Conservation (phyloP, 2,888 invertebrate species). For the Homarus gammarus region DNA sequence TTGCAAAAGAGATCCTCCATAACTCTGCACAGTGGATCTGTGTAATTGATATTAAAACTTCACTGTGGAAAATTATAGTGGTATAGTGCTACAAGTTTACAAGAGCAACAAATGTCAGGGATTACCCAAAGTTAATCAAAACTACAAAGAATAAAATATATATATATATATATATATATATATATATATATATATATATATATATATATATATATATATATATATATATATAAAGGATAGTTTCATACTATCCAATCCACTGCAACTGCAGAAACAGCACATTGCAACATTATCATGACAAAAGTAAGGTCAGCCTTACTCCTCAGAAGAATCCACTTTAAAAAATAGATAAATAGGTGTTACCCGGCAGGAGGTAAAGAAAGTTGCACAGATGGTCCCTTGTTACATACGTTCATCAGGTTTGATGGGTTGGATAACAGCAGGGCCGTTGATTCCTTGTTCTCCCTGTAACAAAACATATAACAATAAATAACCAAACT, state of each 20-base stretch:
- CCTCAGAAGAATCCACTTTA: slow-evolving; percentile 31
- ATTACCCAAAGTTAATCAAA: slow-evolving; percentile 14
- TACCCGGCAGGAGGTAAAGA: slow-evolving; percentile 60
- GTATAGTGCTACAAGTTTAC: slow-evolving; percentile 32
- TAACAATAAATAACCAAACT: no score
- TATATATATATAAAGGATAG: background rate
- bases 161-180: background rate
- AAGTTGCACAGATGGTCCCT: slow-evolving; percentile 59
- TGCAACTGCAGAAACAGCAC: background rate
- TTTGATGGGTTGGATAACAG: slow-evolving; percentile 74
- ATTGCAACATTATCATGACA: background rate
- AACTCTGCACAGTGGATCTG: slow-evolving; percentile 25
- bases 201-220: background rate
- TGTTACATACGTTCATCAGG: slow-evolving; percentile 75
- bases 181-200: background rate
- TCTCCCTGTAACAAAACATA: slow-evolving; percentile 65
- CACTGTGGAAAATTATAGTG: slow-evolving; percentile 43
- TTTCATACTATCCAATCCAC: slow-evolving; percentile 48
- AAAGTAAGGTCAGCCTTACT: background rate
- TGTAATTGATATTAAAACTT: background rate
- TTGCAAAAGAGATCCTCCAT: slow-evolving; percentile 15
- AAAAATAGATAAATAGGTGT: slow-evolving; percentile 64
- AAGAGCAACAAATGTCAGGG: slow-evolving; percentile 19
- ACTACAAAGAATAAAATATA: background rate
- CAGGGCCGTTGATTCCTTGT: slow-evolving; percentile 72